Evolutionary conservation across 2,888 invertebrate species (phyloP).

Genomic region (Oscheius sp.): DNA sequence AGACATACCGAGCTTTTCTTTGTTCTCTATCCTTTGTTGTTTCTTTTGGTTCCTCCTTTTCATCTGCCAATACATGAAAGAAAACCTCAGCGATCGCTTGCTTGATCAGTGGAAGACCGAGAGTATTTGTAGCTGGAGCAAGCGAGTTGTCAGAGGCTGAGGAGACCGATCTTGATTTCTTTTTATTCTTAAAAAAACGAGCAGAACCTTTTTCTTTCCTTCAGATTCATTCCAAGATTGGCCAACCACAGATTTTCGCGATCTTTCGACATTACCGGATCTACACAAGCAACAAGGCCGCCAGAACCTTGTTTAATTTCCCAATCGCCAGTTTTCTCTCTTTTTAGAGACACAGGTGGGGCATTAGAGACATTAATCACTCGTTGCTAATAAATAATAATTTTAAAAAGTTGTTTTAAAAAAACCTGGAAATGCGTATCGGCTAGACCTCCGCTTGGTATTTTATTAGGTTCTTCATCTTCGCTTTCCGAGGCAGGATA

Average conservation of each 20-base stretch:
- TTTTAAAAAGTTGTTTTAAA: not conserved
- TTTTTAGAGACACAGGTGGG: conserved; percentile 68
- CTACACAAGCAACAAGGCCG: conserved; percentile 70
- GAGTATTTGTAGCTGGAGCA: conserved; percentile 67
- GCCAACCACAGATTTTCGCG: conserved; percentile 70
- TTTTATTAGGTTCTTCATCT: conserved; percentile 37
- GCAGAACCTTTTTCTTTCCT: conserved; percentile 44
- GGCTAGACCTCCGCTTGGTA: conserved; percentile 56
- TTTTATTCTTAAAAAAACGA: not conserved
- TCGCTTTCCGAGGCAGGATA: conserved; percentile 35
- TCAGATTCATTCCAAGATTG: conserved; percentile 69
- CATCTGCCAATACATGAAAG: conserved; percentile 68
- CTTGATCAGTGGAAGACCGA: conserved; percentile 68
- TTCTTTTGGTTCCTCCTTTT: conserved; percentile 57
- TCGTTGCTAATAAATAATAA: conserved; percentile 58
- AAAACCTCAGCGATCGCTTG: conserved; percentile 67
- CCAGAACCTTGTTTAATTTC: conserved; percentile 60
- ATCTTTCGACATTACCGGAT: conserved; percentile 69
- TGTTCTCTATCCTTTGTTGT: conserved; percentile 40
- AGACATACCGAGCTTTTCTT: conserved; percentile 41
- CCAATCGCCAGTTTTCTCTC: conserved; percentile 68
- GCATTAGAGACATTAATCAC: conserved; percentile 71
- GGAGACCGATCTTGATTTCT: not conserved
- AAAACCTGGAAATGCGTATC: conserved; percentile 59
- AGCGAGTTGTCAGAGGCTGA: conserved; percentile 39